Evolutionary conservation across 2,888 invertebrate species (phyloP).

Genomic region (Therioaphis trifolii): DNA sequence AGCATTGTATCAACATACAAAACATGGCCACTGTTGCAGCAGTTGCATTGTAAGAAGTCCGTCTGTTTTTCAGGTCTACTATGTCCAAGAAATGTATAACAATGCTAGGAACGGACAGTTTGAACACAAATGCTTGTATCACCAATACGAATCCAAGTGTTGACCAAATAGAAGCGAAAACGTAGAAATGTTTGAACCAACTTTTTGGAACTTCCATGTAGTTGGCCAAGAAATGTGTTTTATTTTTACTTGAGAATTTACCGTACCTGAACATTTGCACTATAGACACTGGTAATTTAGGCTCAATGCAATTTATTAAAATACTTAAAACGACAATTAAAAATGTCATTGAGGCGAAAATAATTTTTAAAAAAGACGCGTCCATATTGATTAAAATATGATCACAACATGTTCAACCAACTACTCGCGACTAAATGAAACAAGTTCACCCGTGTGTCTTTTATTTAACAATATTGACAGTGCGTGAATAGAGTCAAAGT

Average conservation of each 20-base stretch:
- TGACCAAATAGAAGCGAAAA: conserved; percentile 76
- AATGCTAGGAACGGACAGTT: conserved; percentile 70
- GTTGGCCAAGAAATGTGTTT: conserved; percentile 69
- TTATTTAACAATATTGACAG: too few species aligned
- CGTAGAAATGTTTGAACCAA: conserved; percentile 85
- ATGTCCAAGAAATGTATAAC: conserved; percentile 71
- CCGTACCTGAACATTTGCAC: conserved; percentile 79
- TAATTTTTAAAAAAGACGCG: conserved; percentile 67
- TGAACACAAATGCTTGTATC: conserved; percentile 71
- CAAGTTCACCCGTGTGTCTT: too few species aligned
- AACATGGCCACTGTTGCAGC: conserved; percentile 74
- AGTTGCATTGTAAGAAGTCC: conserved; percentile 72
- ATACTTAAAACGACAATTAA: conserved; percentile 72
- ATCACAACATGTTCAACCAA: background rate
- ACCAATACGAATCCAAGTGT: conserved; percentile 71
- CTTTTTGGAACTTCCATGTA: conserved; percentile 79
- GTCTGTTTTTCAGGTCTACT: conserved; percentile 67
- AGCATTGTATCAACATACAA: conserved; percentile 78
- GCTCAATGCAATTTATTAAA: conserved; percentile 76
- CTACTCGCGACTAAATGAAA: too few species aligned
- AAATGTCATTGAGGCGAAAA: conserved; percentile 67
- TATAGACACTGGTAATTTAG: conserved; percentile 76
- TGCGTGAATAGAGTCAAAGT: too few species aligned
- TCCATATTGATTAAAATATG: conserved; percentile 66
- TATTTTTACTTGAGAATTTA: conserved; percentile 76